Conservation (phyloP, 1,140 invertebrate species). For the Notospermus geniculatus region DNA sequence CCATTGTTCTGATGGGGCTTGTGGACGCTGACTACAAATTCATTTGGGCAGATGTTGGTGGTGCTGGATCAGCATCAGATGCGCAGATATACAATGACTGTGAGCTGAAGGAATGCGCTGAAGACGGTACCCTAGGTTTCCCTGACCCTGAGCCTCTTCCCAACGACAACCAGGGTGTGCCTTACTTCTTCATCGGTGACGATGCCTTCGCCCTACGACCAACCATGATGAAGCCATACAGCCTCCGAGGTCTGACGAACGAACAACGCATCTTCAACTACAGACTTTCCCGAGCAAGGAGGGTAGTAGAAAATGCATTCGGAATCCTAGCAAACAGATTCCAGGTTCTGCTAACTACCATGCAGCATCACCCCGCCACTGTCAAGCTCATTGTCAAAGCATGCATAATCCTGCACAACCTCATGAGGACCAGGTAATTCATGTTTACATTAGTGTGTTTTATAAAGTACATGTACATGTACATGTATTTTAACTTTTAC, state of each 20-base stretch:
- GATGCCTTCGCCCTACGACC: conserved; percentile 34
- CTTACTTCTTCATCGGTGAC: conserved; percentile 30
- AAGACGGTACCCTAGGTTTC: conserved; percentile 22
- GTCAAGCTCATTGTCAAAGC: conserved; percentile 16
- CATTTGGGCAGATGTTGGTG: conserved; percentile 1
- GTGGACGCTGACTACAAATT: conserved; percentile 3
- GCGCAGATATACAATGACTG: conserved; percentile 16
- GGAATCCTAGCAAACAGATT: conserved; percentile 28
- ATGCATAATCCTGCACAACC: too few relatives aligned
- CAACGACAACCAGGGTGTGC: too few relatives aligned
- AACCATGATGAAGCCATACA: conserved; percentile 57
- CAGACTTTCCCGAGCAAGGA: conserved; percentile 27
- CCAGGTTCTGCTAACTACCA: conserved; percentile 22
- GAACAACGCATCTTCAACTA: conserved; percentile 36
- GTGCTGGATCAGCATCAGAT: neutral
- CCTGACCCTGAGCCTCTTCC: too few relatives aligned
- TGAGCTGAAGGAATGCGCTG: conserved; percentile 18
- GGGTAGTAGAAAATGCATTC: conserved; percentile 31
- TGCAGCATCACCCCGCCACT: conserved; percentile 23
- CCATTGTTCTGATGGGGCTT: neutral
- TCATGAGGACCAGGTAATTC: too few relatives aligned
- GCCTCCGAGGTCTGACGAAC: conserved; percentile 29
- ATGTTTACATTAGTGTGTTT: too few relatives aligned
- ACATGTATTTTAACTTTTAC: too few relatives aligned
- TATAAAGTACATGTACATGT: too few relatives aligned